Base-by-base conservation (phyloP, 2,797 vertebrate genomes). In the Syngnathus rostellatus region DNA sequence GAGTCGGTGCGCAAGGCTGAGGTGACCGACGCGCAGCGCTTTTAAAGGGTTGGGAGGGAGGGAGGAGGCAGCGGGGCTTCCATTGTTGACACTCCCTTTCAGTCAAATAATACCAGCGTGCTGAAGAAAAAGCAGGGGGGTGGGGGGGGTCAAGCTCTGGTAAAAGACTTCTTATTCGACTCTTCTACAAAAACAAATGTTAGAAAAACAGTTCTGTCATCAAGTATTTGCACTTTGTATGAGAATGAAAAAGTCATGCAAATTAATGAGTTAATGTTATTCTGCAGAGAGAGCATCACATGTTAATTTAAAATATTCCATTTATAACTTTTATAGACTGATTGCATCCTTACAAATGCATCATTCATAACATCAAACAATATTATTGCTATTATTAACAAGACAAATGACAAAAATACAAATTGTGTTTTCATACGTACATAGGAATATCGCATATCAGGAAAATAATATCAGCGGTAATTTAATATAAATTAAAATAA, bases 1-100 rank as follows among this genome's bases (percentile, higher is more conserved):
- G 83, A 85, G 85, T 82, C 67, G 68, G 39, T 81, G 77, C 23
- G 12, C 77, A 79, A 85, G 73, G 11, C 40, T 59, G 63, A 45
- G 9, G 3, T 55, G 62, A 73, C 40, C 43, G 68, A 21, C 61
- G 77, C 64, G 73, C 68, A 3, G 53, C 31, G 64, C 0, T 55
- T 90, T 81, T 89, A 88, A 88, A 84, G 65, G 60, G 31, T 31
- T 31, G 31, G 31, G 31, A 31, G 31, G 3, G 31, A 31, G 31
- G 31, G 31, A 4, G 31, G n/a, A 16, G 38, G n/a, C 4, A 2
- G 19, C 40, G 5, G 59, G 59, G 39, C 39, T 14, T 41, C 60
- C 14, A 23, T 12, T 23, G 60, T 7, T 43, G 21, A 45, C 41
- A 8, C 60, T 25, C 60, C 41, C 21, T 23, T 62, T 45, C 8